These are phyloP conservation scores for Gallinago jamesoni DNA, from an alignment of 2,113 vertebrate species.

Conservation along the genomic window DNA sequence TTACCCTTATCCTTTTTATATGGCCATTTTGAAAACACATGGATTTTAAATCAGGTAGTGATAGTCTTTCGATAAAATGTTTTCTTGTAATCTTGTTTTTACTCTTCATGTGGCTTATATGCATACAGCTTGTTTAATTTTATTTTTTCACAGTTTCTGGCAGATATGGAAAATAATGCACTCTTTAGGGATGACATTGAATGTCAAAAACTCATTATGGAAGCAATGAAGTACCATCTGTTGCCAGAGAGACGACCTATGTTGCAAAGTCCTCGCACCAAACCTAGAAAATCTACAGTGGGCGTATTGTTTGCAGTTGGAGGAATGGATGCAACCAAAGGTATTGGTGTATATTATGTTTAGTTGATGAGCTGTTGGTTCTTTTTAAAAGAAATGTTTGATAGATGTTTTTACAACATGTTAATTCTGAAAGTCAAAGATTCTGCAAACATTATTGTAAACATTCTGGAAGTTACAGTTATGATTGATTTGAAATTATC, in stretches of 20 bases:
- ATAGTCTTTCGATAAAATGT: not conserved
- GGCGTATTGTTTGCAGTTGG: constrained; percentile 94
- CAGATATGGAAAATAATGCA: constrained; percentile 92
- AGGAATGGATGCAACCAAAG: constrained; percentile 97
- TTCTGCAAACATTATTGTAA: not conserved
- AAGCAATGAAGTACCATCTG: constrained; percentile 98
- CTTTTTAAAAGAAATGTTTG: not conserved
- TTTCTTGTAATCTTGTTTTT: not conserved
- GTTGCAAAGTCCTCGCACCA: constrained; percentile 94
- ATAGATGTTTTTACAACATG: not conserved
- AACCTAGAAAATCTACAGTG: constrained; percentile 95
- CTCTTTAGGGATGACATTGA: constrained; percentile 94
- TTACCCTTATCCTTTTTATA: not conserved
- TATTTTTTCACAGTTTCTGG: constrained; percentile 85
- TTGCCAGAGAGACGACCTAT: constrained; percentile 91
- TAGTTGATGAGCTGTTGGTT: not conserved
- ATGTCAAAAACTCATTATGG: constrained; percentile 97
- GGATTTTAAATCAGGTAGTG: not conserved
- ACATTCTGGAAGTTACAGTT: not conserved
- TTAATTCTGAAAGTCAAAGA: not conserved
- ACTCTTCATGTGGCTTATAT: not conserved
- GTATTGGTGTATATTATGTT: constrained; percentile 52
- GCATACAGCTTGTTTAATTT: not conserved
- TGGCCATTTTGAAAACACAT: not conserved
- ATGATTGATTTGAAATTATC: not conserved